Evolutionary conservation across 2,113 vertebrate species (phyloP).

Genomic region (Chionomys nivalis): DNA sequence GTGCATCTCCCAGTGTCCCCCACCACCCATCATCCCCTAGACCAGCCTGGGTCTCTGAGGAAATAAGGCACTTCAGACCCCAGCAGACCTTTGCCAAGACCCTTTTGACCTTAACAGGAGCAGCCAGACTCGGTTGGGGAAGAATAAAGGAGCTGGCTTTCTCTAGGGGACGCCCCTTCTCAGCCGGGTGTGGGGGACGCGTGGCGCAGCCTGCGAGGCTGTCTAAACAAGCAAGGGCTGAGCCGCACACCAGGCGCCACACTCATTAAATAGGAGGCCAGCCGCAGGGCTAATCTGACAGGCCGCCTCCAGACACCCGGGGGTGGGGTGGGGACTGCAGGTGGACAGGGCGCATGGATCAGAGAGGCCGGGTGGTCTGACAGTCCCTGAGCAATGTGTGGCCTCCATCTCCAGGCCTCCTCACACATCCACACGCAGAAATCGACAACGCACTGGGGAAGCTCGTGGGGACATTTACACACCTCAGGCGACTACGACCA

Average conservation of each 20-base stretch:
- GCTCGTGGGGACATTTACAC: not conserved
- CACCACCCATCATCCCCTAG: not conserved
- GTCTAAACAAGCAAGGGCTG: constrained; percentile 49
- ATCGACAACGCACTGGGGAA: not conserved
- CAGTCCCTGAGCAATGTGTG: constrained; percentile 16
- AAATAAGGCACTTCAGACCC: not conserved
- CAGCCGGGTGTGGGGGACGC: constrained; percentile 14
- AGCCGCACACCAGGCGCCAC: constrained; percentile 45
- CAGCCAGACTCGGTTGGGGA: not conserved
- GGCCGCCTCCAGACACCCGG: not conserved
- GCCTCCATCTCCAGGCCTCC: not conserved
- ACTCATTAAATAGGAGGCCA: constrained; percentile 61
- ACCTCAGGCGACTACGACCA: not conserved
- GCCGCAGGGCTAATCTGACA: constrained; percentile 15
- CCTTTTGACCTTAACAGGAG: constrained; percentile 26
- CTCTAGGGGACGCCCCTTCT: constrained; percentile 6
- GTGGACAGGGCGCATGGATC: constrained; percentile 18
- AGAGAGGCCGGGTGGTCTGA: constrained; percentile 54
- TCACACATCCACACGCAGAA: constrained; percentile 15
- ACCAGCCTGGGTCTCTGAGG: not conserved
- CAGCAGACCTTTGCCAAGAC: constrained; percentile 47
- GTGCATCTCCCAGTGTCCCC: not conserved
- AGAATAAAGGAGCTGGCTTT: constrained; percentile 59
- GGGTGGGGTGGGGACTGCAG: not conserved
- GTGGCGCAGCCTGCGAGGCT: constrained; percentile 45